Conservation (phyloP, 2,888 invertebrate species). For the Sphecodes monilicornis region DNA sequence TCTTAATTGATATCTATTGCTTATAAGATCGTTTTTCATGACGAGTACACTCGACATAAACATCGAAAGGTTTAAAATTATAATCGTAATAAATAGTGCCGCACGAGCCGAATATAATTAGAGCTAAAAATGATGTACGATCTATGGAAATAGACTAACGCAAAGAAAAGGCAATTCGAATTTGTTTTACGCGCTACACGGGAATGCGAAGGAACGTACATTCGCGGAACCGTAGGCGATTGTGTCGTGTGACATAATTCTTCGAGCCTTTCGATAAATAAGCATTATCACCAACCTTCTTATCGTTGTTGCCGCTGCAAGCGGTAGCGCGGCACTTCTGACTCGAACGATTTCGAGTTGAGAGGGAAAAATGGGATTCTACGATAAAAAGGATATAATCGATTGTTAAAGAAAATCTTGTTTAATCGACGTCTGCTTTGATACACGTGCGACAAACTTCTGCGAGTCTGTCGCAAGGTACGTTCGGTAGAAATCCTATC, state of each 20-base stretch:
- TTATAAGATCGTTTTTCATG: no score
- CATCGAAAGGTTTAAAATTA: no score
- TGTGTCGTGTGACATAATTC: constrained; percentile 16
- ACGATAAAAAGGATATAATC: neutral
- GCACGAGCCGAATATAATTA: no score
- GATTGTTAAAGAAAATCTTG: neutral
- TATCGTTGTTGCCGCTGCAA: constrained; percentile 30
- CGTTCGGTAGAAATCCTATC: neutral
- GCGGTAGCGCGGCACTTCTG: neutral
- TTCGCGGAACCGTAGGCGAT: neutral
- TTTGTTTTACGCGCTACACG: neutral
- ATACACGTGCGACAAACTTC: neutral
- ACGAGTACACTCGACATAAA: no score
- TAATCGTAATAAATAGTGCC: no score
- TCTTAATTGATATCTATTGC: no score
- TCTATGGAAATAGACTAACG: neutral
- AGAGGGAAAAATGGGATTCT: neutral
- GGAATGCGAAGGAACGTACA: neutral
- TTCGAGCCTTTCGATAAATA: constrained; percentile 32
- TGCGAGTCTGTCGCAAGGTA: neutral
- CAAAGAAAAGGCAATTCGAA: neutral
- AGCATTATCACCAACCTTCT: constrained; percentile 26
- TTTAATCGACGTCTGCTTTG: neutral
- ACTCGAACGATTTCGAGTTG: neutral
- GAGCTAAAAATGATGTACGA: no score